These are phyloP conservation scores for Artibeus jamaicensis DNA, from an alignment of 2,797 vertebrate genomes.

Conservation along the genomic window DNA sequence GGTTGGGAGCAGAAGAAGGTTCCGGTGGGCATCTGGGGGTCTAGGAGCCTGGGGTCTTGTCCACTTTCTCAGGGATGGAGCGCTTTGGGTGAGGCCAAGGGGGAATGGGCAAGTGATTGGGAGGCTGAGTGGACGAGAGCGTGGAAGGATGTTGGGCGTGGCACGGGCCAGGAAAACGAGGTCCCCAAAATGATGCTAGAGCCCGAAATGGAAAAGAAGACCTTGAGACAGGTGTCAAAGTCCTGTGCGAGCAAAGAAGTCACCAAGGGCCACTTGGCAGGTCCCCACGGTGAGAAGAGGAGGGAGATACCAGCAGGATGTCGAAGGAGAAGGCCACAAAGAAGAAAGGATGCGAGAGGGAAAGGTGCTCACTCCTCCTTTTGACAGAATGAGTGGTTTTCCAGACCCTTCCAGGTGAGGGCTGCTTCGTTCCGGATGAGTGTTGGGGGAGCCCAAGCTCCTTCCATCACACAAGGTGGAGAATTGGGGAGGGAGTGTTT, in stretches of 20 bases:
- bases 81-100: neutral
- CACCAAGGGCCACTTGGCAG: neutral
- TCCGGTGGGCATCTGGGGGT: too few relatives aligned
- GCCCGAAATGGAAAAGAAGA: neutral
- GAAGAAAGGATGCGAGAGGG: accelerated
- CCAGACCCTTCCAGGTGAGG: neutral
- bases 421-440: neutral
- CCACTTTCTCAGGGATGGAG: neutral
- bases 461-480: neutral
- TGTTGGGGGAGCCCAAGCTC: neutral
- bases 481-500: neutral
- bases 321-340: neutral
- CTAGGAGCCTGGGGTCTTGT: neutral
- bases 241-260: neutral
- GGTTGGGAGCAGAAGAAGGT: neutral
- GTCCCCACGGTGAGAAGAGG: neutral
- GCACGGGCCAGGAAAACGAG: neutral
- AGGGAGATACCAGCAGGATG: neutral
- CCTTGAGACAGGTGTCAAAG: neutral
- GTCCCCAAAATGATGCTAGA: neutral
- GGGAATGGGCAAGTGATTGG: neutral
- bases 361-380: accelerated
- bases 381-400: neutral
- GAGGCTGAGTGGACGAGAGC: neutral
- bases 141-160: neutral